Evolutionary conservation across 1,140 invertebrate species (phyloP).

Genomic region (Hycleus phaleratus): DNA sequence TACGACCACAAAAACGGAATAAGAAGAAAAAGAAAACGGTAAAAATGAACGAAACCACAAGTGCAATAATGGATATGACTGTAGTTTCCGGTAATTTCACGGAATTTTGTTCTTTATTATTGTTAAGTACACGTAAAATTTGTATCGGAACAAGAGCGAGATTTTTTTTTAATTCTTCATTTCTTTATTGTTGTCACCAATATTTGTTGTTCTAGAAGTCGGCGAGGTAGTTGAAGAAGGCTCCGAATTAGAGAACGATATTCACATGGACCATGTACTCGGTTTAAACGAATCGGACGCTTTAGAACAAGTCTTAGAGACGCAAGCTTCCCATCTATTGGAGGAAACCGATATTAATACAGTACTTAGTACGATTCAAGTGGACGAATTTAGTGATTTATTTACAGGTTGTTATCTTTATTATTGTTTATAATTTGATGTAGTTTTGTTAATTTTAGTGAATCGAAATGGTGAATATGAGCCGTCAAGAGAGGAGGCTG

Average conservation of each 20-base stretch:
- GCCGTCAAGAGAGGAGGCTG: constrained; percentile 69
- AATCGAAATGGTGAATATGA: constrained; percentile 64
- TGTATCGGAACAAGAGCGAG: neutral
- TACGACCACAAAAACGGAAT: constrained; percentile 65
- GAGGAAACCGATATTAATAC: constrained; percentile 85
- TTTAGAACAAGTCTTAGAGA: constrained; percentile 34
- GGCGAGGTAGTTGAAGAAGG: constrained; percentile 32
- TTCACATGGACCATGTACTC: constrained; percentile 38
- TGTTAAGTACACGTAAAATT: neutral
- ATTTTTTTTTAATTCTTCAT: too few species aligned
- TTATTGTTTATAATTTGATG: neutral
- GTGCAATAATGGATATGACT: constrained; percentile 25
- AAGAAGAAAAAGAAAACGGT: constrained; percentile 39
- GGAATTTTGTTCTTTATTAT: neutral
- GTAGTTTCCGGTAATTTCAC: constrained; percentile 8
- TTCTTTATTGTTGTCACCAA: neutral
- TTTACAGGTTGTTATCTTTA: constrained; percentile 55
- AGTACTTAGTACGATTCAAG: constrained; percentile 80
- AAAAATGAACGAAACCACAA: constrained; percentile 18
- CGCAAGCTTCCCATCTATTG: constrained; percentile 44
- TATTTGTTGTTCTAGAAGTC: constrained; percentile 12
- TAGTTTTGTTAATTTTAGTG: constrained; percentile 43
- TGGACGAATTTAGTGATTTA: constrained; percentile 86
- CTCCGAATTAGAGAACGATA: constrained; percentile 34
- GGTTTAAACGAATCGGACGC: constrained; percentile 35